Evolutionary conservation across 2,797 vertebrate genomes (phyloP).

Genomic region (Neopelma chrysocephalum): DNA sequence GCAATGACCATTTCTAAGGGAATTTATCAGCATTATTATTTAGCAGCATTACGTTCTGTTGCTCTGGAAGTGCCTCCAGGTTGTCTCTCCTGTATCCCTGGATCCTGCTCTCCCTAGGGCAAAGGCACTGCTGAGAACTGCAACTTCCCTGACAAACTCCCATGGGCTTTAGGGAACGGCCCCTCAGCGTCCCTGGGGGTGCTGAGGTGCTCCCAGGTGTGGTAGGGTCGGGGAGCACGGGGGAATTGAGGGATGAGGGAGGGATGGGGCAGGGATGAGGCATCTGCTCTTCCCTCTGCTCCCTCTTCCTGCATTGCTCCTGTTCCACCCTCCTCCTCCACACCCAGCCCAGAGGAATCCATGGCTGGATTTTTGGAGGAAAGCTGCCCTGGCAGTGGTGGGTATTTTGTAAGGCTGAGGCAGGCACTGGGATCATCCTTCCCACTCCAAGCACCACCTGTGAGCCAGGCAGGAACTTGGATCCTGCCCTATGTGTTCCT

Average conservation of each 20-base stretch:
- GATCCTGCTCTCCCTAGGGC: not conserved
- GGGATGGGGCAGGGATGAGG: not conserved
- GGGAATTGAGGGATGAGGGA: not conserved
- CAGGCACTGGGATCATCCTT: not conserved
- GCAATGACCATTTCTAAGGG: not conserved
- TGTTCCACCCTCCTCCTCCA: not conserved
- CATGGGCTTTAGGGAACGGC: not conserved
- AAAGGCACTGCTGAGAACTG: not conserved
- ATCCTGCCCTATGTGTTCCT: not conserved
- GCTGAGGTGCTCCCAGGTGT: not conserved
- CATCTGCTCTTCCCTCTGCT: not conserved
- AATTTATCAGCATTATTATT: not conserved
- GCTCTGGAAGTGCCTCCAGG: not conserved
- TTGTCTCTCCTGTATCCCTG: not conserved
- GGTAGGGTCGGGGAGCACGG: not conserved
- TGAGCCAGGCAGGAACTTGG: not conserved
- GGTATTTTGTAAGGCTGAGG: not conserved
- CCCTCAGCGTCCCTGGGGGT: no score
- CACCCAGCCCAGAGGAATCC: not conserved
- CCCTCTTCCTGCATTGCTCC: not conserved
- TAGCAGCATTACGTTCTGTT: not conserved
- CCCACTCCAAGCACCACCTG: not conserved
- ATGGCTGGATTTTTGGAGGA: not conserved
- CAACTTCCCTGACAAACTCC: not conserved
- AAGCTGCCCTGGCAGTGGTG: not conserved